Conservation (phyloP, 1,140 invertebrate species). For the Eriosoma lanigerum region DNA sequence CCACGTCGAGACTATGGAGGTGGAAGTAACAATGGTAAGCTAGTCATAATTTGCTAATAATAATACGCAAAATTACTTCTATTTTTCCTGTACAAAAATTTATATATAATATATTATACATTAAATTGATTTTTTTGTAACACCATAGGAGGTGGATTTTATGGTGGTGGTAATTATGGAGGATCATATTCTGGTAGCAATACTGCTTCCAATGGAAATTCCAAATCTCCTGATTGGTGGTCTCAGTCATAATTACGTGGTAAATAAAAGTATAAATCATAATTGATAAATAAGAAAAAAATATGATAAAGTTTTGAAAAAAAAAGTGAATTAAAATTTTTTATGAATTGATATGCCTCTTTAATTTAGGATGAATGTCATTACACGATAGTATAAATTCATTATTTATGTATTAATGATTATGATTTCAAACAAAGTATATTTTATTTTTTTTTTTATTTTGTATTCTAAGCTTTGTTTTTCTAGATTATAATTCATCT, state of each 20-base stretch:
- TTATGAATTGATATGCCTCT: slow-evolving; percentile 46
- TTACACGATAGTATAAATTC: slow-evolving; percentile 44
- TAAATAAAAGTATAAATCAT: slow-evolving; percentile 30
- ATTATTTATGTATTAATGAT: slow-evolving; percentile 49
- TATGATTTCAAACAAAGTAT: slow-evolving; percentile 40
- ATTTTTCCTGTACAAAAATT: neutral
- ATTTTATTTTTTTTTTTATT: slow-evolving; percentile 46
- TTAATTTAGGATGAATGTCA: slow-evolving; percentile 46
- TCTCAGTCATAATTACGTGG: slow-evolving; percentile 32
- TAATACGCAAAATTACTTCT: too few relatives aligned
- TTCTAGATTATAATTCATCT: slow-evolving; percentile 44
- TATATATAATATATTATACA: neutral
- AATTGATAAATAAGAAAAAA: slow-evolving; percentile 30
- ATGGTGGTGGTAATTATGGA: slow-evolving; percentile 52
- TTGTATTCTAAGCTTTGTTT: slow-evolving; percentile 40
- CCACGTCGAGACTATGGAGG: slow-evolving; percentile 29
- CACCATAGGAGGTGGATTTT: slow-evolving; percentile 43
- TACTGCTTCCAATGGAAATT: slow-evolving; percentile 48
- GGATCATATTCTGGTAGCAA: slow-evolving; percentile 51
- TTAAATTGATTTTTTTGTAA: neutral
- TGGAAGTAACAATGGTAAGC: slow-evolving; percentile 42
- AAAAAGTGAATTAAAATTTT: slow-evolving; percentile 38
- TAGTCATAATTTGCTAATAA: neutral
- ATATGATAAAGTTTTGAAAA: slow-evolving; percentile 43
- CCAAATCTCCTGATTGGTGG: slow-evolving; percentile 52